Evolutionary conservation across 2,888 invertebrate genomes (phyloP).

Genomic region (Tetheella fluctuosa): DNA sequence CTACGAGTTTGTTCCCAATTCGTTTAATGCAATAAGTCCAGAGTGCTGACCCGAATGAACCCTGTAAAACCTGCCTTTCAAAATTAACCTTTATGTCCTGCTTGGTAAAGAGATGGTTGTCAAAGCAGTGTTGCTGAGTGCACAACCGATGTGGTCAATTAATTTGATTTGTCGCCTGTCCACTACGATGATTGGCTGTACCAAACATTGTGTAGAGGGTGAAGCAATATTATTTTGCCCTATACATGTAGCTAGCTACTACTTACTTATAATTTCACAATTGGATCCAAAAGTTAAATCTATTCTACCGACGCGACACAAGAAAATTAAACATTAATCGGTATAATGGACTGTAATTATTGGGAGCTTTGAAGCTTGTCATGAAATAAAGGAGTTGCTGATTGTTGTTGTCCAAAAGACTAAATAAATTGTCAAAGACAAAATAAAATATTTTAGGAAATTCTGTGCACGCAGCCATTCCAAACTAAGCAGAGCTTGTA

Average conservation of each 20-base stretch:
- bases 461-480: too few relatives aligned
- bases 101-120: background rate
- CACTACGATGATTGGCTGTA: conserved; percentile 36
- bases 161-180: conserved; percentile 76
- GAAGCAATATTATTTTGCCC: conserved; percentile 11
- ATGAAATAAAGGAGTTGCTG: too few relatives aligned
- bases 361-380: too few relatives aligned
- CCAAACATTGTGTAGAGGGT: conserved; percentile 41
- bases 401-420: too few relatives aligned
- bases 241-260: conserved; percentile 11
- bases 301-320: too few relatives aligned
- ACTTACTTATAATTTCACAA: conserved; percentile 9
- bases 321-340: too few relatives aligned
- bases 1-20: conserved; percentile 29
- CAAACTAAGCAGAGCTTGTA: too few relatives aligned
- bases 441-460: too few relatives aligned
- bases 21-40: conserved; percentile 32
- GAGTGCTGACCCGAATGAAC: conserved; percentile 9
- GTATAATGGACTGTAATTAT: too few relatives aligned
- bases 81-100: background rate
- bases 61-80: conserved; percentile 15
- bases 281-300: background rate
- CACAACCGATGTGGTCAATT: conserved; percentile 49
- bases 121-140: conserved; percentile 17
- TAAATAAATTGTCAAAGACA: too few relatives aligned